Evolutionary conservation across 2,797 vertebrate species (phyloP).

Genomic region (Sibirionetta formosa): DNA sequence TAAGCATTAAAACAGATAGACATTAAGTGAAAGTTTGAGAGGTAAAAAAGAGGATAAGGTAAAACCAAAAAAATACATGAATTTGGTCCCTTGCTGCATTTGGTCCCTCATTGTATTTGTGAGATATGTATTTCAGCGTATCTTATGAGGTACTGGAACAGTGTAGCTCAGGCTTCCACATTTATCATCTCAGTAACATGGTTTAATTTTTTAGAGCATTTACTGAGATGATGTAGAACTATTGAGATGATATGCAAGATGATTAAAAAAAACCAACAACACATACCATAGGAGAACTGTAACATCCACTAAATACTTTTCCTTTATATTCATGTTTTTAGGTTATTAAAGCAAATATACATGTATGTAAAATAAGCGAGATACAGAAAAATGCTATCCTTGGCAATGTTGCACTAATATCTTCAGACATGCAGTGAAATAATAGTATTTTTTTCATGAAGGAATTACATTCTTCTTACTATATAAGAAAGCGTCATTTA

Average conservation of each 20-base stretch:
- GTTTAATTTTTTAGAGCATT: background rate
- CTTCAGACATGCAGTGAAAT: background rate
- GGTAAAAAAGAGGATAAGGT: background rate
- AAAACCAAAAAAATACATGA: background rate
- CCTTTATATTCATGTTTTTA: background rate
- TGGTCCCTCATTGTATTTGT: background rate
- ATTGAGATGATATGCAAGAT: background rate
- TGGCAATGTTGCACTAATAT: background rate
- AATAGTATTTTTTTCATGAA: background rate
- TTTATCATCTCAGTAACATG: rapidly evolving
- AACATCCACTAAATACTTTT: no score
- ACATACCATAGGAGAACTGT: background rate
- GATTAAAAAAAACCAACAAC: background rate
- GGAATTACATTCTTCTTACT: background rate
- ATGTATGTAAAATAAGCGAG: background rate
- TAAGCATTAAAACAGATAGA: background rate
- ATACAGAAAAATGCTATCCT: background rate
- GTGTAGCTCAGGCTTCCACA: background rate
- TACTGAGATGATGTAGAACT: background rate
- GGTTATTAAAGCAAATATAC: background rate
- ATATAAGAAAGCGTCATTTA: rapidly evolving
- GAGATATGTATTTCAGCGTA: background rate
- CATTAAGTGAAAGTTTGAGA: background rate
- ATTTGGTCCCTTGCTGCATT: background rate
- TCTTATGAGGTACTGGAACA: background rate